A percentile compares a stretch with the other conserved stretches of the same genome.
Evolutionary conservation across 2,888 invertebrate species (phyloP).

Genomic region (Pandemis cinnamomeana): DNA sequence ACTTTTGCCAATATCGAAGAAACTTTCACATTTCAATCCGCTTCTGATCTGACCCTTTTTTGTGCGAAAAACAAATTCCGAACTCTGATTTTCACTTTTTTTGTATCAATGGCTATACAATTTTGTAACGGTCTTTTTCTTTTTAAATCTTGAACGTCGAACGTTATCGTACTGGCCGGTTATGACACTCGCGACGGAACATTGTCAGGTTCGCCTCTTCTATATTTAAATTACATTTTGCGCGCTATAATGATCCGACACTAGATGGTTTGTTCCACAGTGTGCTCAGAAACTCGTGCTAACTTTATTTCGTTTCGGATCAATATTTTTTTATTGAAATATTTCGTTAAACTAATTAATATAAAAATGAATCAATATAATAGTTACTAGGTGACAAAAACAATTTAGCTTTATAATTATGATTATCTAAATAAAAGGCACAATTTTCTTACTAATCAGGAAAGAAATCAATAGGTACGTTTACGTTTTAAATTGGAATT

Average conservation of each 20-base stretch:
- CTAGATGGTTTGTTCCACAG: slow-evolving; percentile 58
- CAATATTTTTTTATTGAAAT: too few species aligned
- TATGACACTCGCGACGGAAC: slow-evolving; percentile 69
- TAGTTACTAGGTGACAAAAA: too few species aligned
- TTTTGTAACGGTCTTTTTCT: slow-evolving; percentile 40
- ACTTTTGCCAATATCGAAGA: slow-evolving; percentile 46
- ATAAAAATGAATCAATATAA: too few species aligned
- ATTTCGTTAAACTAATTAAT: too few species aligned
- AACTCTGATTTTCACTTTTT: slow-evolving; percentile 14
- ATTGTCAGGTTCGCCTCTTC: slow-evolving; percentile 74
- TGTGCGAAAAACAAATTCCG: not conserved
- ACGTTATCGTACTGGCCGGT: slow-evolving; percentile 54
- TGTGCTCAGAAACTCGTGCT: slow-evolving; percentile 48
- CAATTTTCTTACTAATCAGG: too few species aligned
- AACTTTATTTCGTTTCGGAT: not conserved
- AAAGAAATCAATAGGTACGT: too few species aligned
- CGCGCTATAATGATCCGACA: slow-evolving; percentile 50
- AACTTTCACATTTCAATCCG: slow-evolving; percentile 44
- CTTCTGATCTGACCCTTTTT: slow-evolving; percentile 35
- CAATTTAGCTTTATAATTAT: too few species aligned
- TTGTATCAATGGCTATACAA: not conserved
- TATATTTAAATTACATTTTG: slow-evolving; percentile 70
- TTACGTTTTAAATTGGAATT: not conserved
- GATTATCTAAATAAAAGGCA: too few species aligned
- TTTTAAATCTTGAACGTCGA: slow-evolving; percentile 49